Evolutionary conservation across 2,888 invertebrate species (phyloP).

Genomic region (Zhuqinia jingwanae): DNA sequence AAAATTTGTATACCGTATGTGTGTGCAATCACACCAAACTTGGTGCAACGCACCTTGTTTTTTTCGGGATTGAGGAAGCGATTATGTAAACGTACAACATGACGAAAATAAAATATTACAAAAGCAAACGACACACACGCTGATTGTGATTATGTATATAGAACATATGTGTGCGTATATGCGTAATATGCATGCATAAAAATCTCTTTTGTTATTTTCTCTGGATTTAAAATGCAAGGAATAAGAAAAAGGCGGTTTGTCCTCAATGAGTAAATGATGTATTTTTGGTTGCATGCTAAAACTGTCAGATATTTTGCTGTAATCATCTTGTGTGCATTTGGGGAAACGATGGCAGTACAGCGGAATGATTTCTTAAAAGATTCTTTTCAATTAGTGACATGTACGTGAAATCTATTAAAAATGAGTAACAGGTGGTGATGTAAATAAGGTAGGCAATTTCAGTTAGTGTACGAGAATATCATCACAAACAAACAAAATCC

Average conservation of each 20-base stretch:
- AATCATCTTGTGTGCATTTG: no score
- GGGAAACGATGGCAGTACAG: no score
- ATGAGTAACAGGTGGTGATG: not conserved
- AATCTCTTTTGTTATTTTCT: not conserved
- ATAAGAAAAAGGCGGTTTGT: not conserved
- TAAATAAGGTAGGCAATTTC: not conserved
- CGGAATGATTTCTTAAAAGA: no score
- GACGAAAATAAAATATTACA: not conserved
- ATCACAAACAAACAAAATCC: no score
- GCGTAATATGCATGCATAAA: no score
- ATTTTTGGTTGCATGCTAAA: no score
- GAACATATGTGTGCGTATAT: no score
- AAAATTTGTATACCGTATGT: not conserved
- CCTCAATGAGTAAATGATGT: constrained; percentile 49
- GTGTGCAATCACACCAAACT: not conserved
- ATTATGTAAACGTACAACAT: not conserved
- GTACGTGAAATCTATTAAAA: no score
- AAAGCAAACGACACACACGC: not conserved
- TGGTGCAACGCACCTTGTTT: not conserved
- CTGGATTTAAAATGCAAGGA: not conserved
- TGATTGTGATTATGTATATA: no score
- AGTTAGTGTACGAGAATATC: no score
- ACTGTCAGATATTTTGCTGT: no score
- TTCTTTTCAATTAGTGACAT: no score
- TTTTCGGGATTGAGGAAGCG: constrained; percentile 52